A percentile compares a stretch with the other conserved stretches of the same genome.
Evolutionary conservation across 2,888 invertebrate species (phyloP).

Genomic region (Calameuta pallipes): DNA sequence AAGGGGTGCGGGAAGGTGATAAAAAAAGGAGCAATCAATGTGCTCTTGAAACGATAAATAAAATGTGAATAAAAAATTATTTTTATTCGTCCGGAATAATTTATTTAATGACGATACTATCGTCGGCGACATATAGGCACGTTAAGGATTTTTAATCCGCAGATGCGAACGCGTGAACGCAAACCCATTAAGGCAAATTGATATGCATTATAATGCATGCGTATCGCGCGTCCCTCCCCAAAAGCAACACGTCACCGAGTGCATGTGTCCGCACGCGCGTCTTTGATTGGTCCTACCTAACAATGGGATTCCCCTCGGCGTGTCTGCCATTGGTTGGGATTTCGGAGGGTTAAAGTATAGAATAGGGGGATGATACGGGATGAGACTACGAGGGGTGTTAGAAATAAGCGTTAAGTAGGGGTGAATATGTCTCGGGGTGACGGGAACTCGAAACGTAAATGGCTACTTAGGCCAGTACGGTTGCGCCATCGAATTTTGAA

Average conservation of each 20-base stretch:
- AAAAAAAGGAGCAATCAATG: background rate
- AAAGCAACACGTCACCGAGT: constrained; percentile 26
- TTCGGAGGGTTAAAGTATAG: constrained; percentile 46
- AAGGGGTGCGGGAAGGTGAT: background rate
- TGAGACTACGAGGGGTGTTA: constrained; percentile 58
- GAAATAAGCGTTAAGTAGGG: constrained; percentile 63
- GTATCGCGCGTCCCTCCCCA: background rate
- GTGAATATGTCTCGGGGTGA: constrained; percentile 39
- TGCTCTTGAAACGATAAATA: no score
- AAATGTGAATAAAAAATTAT: no score
- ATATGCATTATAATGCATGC: constrained; percentile 56
- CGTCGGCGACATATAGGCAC: background rate
- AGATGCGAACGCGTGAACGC: constrained; percentile 20
- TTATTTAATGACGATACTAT: background rate
- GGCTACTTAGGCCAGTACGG: constrained; percentile 20
- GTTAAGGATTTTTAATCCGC: constrained; percentile 19
- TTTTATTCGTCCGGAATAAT: background rate
- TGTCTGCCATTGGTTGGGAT: constrained; percentile 57
- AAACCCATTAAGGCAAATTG: constrained; percentile 57
- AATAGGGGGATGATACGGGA: constrained; percentile 62
- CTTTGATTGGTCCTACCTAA: constrained; percentile 54
- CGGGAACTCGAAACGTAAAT: constrained; percentile 21
- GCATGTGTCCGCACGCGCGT: constrained; percentile 37
- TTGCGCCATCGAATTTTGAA: background rate
- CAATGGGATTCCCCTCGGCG: constrained; percentile 58